Evolutionary conservation across 2,113 vertebrate genomes (phyloP), one percentile per base, ranked within the genome.

Genomic region (Cynoglossus semilaevis): DNA sequence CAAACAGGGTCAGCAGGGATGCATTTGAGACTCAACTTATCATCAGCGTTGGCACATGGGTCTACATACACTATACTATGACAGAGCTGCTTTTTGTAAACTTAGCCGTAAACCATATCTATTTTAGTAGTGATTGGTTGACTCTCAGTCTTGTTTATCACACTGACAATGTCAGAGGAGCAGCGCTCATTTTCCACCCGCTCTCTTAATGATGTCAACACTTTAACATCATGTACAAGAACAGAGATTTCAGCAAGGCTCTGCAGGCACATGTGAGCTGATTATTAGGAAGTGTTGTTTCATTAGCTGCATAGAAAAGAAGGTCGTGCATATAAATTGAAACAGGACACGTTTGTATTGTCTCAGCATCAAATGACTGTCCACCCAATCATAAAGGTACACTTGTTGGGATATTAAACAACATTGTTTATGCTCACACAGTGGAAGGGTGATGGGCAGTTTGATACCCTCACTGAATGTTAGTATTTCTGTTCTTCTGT

Each of bases 51-150:
- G 22, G 22, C 22, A 29, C 22, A 29, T 6, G 22, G 3, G 22
- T 6, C 22, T 29, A 29, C 22, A 6, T 6, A 6, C 22, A 6
- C 6, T 29, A 29, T 6, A 29, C 6, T 29, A 29, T 29, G 22
- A 29, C 37, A 46, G 16, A 15, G 43, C 40, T 61, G 9, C 17
- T 17, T 47, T 12, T 38, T 41, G n/a, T n/a, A n/a, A n/a, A n/a
- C n/a, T n/a, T n/a, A n/a, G n/a, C n/a, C n/a, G 12, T 17, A 37
- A 7, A 15, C 37, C 8, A 2, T 44, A 45, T 59, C 22, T 71
- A 9, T 73, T 65, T 50, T 56, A 50, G 44, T 9, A 29, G 15
- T 13, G 22, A 40, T 56, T 56, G 53, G 54, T 55, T 76, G 58
- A 64, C 60, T 60, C 43, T 41, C 35, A 29, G 35, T 61, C 9